A percentile compares a stretch with the other conserved stretches of the same genome.
phyloP scores from a whole-genome alignment of 2,113 vertebrate genomes.

The Chauna torquata region DNA sequence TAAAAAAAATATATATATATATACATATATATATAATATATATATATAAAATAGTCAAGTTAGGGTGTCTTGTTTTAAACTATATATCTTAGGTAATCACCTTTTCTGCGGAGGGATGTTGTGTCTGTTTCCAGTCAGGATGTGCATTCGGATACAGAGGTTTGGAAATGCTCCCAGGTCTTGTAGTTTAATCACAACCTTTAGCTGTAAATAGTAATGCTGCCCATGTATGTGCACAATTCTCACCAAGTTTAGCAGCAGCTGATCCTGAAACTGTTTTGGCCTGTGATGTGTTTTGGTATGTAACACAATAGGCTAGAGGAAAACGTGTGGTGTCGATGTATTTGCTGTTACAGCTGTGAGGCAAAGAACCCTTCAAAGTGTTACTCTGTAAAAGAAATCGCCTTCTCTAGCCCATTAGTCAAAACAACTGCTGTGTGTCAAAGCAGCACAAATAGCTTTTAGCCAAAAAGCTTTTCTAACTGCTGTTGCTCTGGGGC shows the following conservation, averaged over 20 bases:
- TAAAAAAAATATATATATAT: not conserved
- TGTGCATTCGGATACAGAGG: not conserved
- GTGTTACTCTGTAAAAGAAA: slow-evolving; percentile 17
- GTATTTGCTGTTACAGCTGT: slow-evolving; percentile 18
- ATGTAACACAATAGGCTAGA: not conserved
- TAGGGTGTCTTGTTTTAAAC: not conserved
- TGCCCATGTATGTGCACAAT: not conserved
- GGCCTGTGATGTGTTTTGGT: not conserved
- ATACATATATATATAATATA: too few species aligned
- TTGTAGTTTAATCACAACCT: not conserved
- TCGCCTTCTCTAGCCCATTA: not conserved
- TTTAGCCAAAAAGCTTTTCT: slow-evolving; percentile 40
- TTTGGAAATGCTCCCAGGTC: not conserved
- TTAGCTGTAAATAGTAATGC: not conserved
- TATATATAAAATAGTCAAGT: not conserved
- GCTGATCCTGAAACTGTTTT: not conserved
- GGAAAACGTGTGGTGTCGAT: not conserved
- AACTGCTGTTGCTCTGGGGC: not conserved
- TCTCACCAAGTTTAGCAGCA: not conserved
- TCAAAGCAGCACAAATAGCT: slow-evolving; percentile 18
- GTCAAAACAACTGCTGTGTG: slow-evolving; percentile 34
- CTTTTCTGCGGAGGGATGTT: not conserved
- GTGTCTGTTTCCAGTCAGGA: not conserved
- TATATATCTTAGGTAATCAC: not conserved
- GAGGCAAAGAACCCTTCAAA: slow-evolving; percentile 22